phyloP scores from a whole-genome alignment of 2,113 vertebrate genomes.

The Anguilla rostrata region DNA sequence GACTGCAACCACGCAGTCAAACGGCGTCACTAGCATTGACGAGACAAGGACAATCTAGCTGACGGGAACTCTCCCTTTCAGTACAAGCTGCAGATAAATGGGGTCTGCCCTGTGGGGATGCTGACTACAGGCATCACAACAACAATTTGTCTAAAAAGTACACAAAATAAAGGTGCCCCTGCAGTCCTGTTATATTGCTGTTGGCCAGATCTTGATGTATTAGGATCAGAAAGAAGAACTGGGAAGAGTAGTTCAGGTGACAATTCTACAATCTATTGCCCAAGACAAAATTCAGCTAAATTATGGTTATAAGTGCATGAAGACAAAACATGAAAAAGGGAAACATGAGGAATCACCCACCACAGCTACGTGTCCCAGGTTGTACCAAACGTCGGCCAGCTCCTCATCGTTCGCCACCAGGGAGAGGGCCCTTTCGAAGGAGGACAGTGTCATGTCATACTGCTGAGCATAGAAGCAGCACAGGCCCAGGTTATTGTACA shows the following conservation, averaged over 20 bases:
- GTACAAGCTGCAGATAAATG: no score
- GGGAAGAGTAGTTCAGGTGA: neutral
- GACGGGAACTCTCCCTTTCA: no score
- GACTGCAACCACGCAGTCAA: no score
- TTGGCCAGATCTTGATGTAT: no score
- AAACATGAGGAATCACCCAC: conserved; percentile 65
- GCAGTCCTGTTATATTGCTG: neutral
- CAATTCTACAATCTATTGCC: neutral
- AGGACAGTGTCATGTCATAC: conserved; percentile 94
- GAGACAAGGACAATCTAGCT: no score
- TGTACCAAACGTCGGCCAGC: conserved; percentile 95
- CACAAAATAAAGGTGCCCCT: neutral
- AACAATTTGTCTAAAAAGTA: no score
- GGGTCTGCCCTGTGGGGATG: no score
- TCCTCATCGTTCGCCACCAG: conserved; percentile 87
- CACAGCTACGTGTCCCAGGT: conserved; percentile 91
- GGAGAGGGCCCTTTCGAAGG: conserved; percentile 88
- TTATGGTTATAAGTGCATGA: neutral
- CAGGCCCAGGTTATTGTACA: conserved; percentile 96
- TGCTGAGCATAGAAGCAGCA: conserved; percentile 98
- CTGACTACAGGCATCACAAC: no score
- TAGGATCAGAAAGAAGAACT: neutral
- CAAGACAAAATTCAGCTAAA: no score
- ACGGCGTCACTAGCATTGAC: no score
- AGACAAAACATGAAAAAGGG: neutral